Base-by-base conservation (phyloP, 1,140 invertebrate genomes). In the Drosophila equinoxialis region DNA sequence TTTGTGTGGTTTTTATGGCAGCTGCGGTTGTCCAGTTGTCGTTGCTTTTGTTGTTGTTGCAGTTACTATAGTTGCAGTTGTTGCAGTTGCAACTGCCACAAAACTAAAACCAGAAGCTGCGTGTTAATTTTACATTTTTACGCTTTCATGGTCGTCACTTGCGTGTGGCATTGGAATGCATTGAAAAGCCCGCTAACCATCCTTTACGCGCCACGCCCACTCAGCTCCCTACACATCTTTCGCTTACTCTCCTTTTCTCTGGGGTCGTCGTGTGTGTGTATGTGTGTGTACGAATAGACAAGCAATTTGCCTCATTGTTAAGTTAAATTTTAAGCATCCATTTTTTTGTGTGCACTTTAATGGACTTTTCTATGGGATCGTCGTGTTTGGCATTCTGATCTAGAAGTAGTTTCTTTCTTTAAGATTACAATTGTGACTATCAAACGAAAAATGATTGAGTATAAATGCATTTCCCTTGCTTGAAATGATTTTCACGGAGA, bases 61-160 rank as follows among this genome's bases (percentile, higher is more conserved):
- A 54, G n/a, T 23, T 51, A 8, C 14, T 51, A 10, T n/a, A 48
- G 45, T 48, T 51, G 20, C 45, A 20, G 20, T 10, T 20, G 45
- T 57, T 62, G 65, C 55, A 41, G 62, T 58, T 66, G 45, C 33
- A 55, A 63, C 63, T 68, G 79, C 83, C 83, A 79, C 83, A 86
- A 87, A 89, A 89, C 83, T 87, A 84, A 89, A 87, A 84, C 84
- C 84, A 87, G 84, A 87, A 87, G 84, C 84, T 89, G 84, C 84
- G 84, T 87, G 84, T 87, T 87, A 87, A 89, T 87, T 87, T 89
- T 81, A 87, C 84, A 87, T 87, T 87, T 87, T 84, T 89, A 87
- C 85, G 84, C 84, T 89, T 87, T 87, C 84, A 89, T 87, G 84
- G 84, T 74, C 84, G 71, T 89, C 84, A 87, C 80, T 87, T 87